Percentiles rank a stretch among this genome's conserved stretches.
phyloP scores from a whole-genome alignment of 2,797 vertebrate species.

The Tenualosa thibaudeaui region DNA sequence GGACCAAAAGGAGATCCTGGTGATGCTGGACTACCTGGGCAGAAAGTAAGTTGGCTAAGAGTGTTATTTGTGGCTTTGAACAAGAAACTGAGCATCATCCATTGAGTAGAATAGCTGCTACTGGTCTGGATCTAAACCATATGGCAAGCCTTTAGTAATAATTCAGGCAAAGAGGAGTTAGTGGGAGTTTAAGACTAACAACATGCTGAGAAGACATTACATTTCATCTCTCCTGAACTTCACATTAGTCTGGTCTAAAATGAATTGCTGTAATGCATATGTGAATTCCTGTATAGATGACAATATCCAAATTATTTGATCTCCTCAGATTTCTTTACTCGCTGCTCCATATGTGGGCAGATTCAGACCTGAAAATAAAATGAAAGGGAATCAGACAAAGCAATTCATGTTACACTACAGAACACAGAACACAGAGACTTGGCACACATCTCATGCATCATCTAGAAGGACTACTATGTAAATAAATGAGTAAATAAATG shows the following conservation, averaged over 20 bases:
- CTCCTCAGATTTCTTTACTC: not conserved
- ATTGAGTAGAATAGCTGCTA: slow-evolving; percentile 45
- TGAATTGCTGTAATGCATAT: slow-evolving; percentile 46
- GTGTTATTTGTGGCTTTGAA: slow-evolving; percentile 32
- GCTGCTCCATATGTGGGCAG: not conserved
- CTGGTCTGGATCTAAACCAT: slow-evolving; percentile 54
- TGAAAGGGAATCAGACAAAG: not conserved
- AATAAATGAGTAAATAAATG: not conserved
- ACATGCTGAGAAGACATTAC: slow-evolving; percentile 41
- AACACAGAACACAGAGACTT: not conserved
- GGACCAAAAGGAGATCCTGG: slow-evolving; percentile 93
- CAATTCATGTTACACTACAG: not conserved
- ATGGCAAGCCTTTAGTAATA: slow-evolving; percentile 41
- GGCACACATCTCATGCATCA: not conserved
- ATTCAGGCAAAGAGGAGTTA: slow-evolving; percentile 45
- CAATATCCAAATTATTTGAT: not conserved
- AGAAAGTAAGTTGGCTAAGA: slow-evolving; percentile 78
- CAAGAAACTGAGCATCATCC: slow-evolving; percentile 49
- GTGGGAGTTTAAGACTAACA: slow-evolving; percentile 33
- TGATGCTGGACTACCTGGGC: slow-evolving; percentile 88
- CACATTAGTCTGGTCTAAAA: slow-evolving; percentile 37
- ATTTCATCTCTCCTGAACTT: slow-evolving; percentile 42
- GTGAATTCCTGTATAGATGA: not conserved
- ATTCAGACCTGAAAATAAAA: not conserved
- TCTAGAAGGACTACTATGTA: not conserved